Evolutionary conservation across 2,797 vertebrate genomes (phyloP).

Genomic region (Sebastes matsubarae): DNA sequence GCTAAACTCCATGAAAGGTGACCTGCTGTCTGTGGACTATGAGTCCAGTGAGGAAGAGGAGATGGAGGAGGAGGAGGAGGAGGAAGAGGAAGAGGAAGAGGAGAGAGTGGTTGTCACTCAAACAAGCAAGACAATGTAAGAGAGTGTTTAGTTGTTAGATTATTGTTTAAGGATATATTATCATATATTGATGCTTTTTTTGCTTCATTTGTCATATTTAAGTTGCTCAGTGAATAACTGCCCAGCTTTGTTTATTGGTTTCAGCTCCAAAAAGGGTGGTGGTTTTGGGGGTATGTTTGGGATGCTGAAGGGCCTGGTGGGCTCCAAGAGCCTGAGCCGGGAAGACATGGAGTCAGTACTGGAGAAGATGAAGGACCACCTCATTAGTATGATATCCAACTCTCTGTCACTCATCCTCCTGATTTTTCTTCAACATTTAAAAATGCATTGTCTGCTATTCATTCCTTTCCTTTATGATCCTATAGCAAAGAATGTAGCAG

Average conservation of each 20-base stretch:
- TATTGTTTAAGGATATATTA: background rate
- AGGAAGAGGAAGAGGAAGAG: slow-evolving; percentile 73
- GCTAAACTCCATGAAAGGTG: slow-evolving; percentile 84
- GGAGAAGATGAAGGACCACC: slow-evolving; percentile 98
- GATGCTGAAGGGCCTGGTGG: slow-evolving; percentile 97
- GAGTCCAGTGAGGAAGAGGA: slow-evolving; percentile 88
- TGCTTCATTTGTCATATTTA: background rate
- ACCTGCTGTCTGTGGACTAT: slow-evolving; percentile 90
- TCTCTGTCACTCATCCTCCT: background rate
- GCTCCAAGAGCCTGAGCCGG: slow-evolving; percentile 92
- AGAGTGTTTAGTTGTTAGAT: background rate
- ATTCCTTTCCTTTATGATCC: background rate
- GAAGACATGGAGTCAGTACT: slow-evolving; percentile 95
- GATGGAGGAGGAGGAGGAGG: slow-evolving; percentile 69
- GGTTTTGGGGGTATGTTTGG: slow-evolving; percentile 96
- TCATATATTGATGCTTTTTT: background rate
- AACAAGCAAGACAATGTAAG: slow-evolving; percentile 70
- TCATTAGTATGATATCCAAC: slow-evolving; percentile 84
- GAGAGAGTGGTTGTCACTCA: slow-evolving; percentile 64
- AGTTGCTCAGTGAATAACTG: background rate
- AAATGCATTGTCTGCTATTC: background rate
- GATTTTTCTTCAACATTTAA: background rate
- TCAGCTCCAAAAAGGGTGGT: slow-evolving; percentile 85
- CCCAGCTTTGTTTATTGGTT: background rate
- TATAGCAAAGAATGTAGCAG: slow-evolving; percentile 97